Conservation (phyloP, 1,140 invertebrate species). For the Solenopsis fugax region DNA sequence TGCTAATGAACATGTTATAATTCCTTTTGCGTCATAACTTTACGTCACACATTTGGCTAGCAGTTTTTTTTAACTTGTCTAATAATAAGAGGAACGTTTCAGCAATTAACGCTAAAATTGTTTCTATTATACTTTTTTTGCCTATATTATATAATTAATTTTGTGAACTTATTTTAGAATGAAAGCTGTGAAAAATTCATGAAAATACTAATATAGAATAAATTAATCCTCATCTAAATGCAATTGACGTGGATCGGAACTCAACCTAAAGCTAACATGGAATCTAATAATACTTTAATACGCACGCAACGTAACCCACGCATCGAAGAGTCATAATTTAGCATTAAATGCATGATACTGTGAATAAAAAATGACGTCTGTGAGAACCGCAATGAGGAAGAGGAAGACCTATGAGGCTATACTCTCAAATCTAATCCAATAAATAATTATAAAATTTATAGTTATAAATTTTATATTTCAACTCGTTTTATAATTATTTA, state of each 20-base stretch:
- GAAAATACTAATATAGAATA: neutral
- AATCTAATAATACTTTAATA: constrained; percentile 8
- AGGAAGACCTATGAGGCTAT: neutral
- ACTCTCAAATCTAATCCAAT: neutral
- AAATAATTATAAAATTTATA: too few relatives aligned
- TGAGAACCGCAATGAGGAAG: neutral
- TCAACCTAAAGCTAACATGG: neutral
- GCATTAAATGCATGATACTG: neutral
- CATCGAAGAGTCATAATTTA: constrained; percentile 12
- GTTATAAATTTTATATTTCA: too few relatives aligned
- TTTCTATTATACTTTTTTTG: neutral
- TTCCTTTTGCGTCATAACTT: neutral
- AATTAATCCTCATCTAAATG: neutral
- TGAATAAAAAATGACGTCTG: neutral
- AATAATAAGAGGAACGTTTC: neutral
- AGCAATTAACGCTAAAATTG: neutral
- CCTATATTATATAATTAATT: constrained; percentile 4
- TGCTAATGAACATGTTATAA: neutral
- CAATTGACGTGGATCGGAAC: neutral
- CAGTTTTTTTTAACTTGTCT: neutral
- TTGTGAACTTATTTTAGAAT: neutral
- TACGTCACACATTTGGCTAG: neutral
- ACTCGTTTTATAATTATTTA: too few relatives aligned
- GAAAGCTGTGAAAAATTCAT: neutral
- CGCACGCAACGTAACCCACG: neutral